phyloP scores from a whole-genome alignment of 2,888 invertebrate genomes.

The Sthenelais limicola region DNA sequence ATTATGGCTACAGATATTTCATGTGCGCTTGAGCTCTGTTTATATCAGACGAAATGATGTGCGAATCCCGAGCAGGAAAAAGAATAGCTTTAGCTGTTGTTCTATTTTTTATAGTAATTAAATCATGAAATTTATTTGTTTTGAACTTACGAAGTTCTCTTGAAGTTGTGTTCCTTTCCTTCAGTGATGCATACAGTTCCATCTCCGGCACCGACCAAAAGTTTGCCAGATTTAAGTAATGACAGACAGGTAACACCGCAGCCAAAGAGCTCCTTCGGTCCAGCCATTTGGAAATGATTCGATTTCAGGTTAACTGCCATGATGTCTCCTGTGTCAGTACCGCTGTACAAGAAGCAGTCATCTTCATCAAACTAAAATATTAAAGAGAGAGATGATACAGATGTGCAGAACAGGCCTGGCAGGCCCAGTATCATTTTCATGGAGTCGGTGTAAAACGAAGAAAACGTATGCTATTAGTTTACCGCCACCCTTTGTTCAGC shows the following conservation, averaged over 20 bases:
- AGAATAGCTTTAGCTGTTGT: too few species aligned
- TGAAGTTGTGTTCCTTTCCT: constrained; percentile 43
- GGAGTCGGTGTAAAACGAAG: too few species aligned
- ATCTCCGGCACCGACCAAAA: constrained; percentile 87
- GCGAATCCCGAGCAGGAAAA: too few species aligned
- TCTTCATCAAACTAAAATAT: constrained; percentile 77
- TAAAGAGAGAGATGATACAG: background rate
- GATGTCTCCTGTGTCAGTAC: constrained; percentile 87
- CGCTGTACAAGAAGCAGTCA: constrained; percentile 86
- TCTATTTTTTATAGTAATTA: too few species aligned
- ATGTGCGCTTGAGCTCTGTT: too few species aligned
- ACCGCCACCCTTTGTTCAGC: too few species aligned
- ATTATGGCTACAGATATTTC: too few species aligned
- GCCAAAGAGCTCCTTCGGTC: constrained; percentile 66
- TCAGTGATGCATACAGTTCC: constrained; percentile 77
- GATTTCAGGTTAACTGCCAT: constrained; percentile 71
- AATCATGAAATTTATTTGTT: too few species aligned
- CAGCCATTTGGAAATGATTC: constrained; percentile 63
- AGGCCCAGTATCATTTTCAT: too few species aligned
- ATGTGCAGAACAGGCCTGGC: too few species aligned
- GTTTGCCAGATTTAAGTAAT: constrained; percentile 65
- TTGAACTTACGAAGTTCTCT: constrained; percentile 42
- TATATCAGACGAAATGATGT: too few species aligned
- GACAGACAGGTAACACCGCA: constrained; percentile 70
- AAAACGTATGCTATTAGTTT: too few species aligned